Conservation (phyloP, 2,797 vertebrate species). For the Thamnophis elegans region DNA sequence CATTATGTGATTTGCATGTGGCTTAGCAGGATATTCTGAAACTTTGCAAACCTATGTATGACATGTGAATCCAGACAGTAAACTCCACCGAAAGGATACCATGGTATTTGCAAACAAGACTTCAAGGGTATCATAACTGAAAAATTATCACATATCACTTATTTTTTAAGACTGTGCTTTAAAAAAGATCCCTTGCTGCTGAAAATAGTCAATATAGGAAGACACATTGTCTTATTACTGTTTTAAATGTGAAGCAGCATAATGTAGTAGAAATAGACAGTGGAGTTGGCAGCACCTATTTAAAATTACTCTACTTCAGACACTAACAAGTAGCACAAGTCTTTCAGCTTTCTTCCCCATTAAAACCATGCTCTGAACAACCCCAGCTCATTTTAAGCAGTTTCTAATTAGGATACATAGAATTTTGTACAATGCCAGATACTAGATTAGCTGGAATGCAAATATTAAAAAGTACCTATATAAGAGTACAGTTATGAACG, state of each 20-base stretch:
- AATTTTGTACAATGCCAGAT: background rate
- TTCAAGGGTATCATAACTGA: background rate
- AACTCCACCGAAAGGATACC: background rate
- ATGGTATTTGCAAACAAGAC: background rate
- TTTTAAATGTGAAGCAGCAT: background rate
- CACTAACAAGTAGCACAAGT: background rate
- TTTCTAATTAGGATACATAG: background rate
- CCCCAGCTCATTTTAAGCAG: slow-evolving; percentile 1
- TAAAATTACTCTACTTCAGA: background rate
- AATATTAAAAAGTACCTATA: background rate
- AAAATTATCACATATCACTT: background rate
- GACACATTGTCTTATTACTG: background rate
- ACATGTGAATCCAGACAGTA: background rate
- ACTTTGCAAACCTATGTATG: background rate
- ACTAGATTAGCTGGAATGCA: background rate
- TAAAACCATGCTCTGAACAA: background rate
- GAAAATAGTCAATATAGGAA: background rate
- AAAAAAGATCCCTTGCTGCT: background rate
- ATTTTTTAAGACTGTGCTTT: background rate
- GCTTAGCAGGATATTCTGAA: background rate
- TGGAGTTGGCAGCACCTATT: background rate
- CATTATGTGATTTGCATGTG: background rate
- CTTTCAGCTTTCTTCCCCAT: background rate
- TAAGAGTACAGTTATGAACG: background rate
- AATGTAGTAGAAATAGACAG: background rate